A percentile compares a stretch with the other conserved stretches of the same genome.
Conservation (phyloP, 2,113 vertebrate species). For the Azemiops feae region DNA sequence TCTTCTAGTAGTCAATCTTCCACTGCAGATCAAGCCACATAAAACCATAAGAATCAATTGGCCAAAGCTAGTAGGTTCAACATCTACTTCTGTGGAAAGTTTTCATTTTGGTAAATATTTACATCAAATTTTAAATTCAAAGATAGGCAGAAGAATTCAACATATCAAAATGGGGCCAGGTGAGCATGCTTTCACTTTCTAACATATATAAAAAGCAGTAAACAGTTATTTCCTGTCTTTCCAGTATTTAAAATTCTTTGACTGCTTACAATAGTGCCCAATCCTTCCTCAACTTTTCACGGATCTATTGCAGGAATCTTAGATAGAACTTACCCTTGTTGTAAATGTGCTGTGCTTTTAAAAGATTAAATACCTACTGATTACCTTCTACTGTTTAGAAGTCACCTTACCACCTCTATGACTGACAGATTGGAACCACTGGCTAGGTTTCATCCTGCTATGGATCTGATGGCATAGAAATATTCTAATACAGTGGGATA, state of each 20-base stretch:
- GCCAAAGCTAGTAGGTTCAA: not conserved
- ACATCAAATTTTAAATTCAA: not conserved
- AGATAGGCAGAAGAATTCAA: not conserved
- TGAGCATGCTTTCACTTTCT: not conserved
- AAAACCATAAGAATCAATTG: not conserved
- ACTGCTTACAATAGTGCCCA: not conserved
- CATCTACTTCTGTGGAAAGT: not conserved
- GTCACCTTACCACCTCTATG: not conserved
- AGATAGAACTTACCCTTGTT: not conserved
- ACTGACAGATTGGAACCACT: not conserved
- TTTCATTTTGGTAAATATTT: not conserved
- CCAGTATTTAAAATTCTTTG: not conserved
- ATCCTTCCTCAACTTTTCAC: not conserved
- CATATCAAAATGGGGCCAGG: not conserved
- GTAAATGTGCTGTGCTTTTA: not conserved
- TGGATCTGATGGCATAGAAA: not conserved
- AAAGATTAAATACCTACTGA: not conserved
- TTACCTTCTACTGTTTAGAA: not conserved
- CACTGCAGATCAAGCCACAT: not conserved
- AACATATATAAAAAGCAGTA: not conserved
- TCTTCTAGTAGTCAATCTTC: not conserved
- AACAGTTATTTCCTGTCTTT: not conserved
- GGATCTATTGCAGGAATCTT: not conserved
- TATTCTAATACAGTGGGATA: not conserved
- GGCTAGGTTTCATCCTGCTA: not conserved